These are phyloP conservation scores for Fragum sueziense DNA, from an alignment of 2,888 invertebrate genomes.

Conservation along the genomic window DNA sequence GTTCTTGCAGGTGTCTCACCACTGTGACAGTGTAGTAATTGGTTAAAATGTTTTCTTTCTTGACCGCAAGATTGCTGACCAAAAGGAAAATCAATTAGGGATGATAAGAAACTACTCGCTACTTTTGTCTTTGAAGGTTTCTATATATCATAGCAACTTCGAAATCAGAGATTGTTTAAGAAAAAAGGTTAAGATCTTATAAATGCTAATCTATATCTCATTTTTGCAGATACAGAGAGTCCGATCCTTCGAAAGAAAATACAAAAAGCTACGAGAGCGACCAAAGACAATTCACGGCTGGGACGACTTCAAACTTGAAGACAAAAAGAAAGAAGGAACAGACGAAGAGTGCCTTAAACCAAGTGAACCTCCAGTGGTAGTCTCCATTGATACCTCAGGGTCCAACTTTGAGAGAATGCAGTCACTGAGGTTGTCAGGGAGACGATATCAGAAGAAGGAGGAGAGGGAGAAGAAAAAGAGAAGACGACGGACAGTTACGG, in stretches of 20 bases:
- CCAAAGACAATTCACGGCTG: constrained; percentile 71
- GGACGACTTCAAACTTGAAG: constrained; percentile 57
- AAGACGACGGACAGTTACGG: constrained; percentile 74
- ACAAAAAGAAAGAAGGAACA: constrained; percentile 54
- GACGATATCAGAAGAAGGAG: constrained; percentile 59
- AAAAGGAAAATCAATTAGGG: no score
- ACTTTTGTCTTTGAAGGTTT: no score
- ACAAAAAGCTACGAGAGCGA: constrained; percentile 69
- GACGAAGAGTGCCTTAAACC: constrained; percentile 51
- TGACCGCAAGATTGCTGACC: no score
- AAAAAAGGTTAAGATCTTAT: no score
- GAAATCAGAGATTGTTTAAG: no score
- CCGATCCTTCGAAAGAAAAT: constrained; percentile 70
- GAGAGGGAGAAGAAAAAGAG: constrained; percentile 65
- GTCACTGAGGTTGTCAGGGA: constrained; percentile 90
- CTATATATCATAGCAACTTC: no score
- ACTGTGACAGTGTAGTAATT: no score
- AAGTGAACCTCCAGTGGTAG: constrained; percentile 89
- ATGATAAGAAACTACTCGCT: no score
- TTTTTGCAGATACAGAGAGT: constrained; percentile 63
- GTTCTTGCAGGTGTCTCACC: no score
- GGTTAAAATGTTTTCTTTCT: no score
- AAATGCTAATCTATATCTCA: background rate
- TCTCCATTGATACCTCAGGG: constrained; percentile 94
- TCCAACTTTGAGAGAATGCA: constrained; percentile 95